Percentiles rank a stretch among this genome's conserved stretches.
Evolutionary conservation across 2,888 invertebrate genomes (phyloP).

Genomic region (Acanthopleura granulata): DNA sequence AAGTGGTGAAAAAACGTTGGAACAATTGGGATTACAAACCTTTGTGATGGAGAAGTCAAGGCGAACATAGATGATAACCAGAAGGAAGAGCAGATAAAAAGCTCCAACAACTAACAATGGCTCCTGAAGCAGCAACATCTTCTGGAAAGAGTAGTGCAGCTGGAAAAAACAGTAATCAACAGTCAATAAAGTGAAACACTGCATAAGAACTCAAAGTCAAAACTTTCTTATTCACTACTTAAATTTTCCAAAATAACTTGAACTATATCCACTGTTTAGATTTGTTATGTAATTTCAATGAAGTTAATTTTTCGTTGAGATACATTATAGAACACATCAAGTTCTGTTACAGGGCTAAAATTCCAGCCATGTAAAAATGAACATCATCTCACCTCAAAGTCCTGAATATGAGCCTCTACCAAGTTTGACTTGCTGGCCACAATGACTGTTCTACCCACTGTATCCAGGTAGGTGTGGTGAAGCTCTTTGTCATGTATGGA

Average conservation of each 20-base stretch:
- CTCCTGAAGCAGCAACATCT: slow-evolving; percentile 89
- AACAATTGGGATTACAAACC: slow-evolving; percentile 42
- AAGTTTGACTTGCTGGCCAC: slow-evolving; percentile 85
- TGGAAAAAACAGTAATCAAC: slow-evolving; percentile 50
- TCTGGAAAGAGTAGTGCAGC: slow-evolving; percentile 89
- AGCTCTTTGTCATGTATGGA: slow-evolving; percentile 81
- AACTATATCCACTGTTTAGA: no score
- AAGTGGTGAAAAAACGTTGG: no score
- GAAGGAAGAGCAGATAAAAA: slow-evolving; percentile 88
- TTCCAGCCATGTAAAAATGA: background rate
- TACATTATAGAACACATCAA: no score
- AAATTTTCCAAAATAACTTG: no score
- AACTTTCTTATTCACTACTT: no score
- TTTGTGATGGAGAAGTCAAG: slow-evolving; percentile 92
- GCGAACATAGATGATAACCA: slow-evolving; percentile 93
- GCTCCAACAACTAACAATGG: slow-evolving; percentile 90
- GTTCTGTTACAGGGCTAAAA: no score
- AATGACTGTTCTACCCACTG: slow-evolving; percentile 91
- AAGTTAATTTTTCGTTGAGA: no score
- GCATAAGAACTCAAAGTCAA: no score
- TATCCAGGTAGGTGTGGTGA: slow-evolving; percentile 95
- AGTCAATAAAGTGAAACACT: no score
- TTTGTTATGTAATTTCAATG: no score
- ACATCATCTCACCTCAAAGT: slow-evolving; percentile 78
- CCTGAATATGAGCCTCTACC: slow-evolving; percentile 96